These are phyloP conservation scores for Agrenia bidenticulata DNA, from an alignment of 2,888 invertebrate genomes.

Conservation along the genomic window DNA sequence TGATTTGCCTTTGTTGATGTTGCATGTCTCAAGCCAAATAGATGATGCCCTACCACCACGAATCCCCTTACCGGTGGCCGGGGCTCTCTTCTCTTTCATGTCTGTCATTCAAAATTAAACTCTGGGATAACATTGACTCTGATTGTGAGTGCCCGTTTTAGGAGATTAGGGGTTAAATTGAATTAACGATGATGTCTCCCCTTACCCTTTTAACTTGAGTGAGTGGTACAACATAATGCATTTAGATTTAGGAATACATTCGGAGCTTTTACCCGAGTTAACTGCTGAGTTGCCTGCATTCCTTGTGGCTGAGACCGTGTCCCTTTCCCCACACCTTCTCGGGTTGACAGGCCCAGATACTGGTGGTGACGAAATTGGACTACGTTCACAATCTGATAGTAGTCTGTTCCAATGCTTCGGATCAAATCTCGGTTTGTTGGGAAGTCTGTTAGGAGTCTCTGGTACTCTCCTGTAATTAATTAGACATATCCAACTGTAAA, in stretches of 20 bases:
- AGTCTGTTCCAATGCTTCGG: constrained; percentile 84
- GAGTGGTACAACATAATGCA: background rate
- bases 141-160: constrained; percentile 6
- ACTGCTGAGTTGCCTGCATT: constrained; percentile 50
- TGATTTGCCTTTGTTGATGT: constrained; percentile 33
- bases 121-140: background rate
- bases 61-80: background rate
- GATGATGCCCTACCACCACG: background rate
- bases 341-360: constrained; percentile 69
- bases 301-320: constrained; percentile 50
- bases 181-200: constrained; percentile 14
- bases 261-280: constrained; percentile 40
- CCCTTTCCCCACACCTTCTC: constrained; percentile 49
- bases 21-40: constrained; percentile 16
- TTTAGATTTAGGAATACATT: too few species aligned
- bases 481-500: too few species aligned
- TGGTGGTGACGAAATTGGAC: constrained; percentile 92
- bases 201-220: constrained; percentile 6
- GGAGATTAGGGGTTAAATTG: constrained; percentile 16
- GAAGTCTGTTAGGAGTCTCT: constrained; percentile 84
- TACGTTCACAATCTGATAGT: constrained; percentile 78
- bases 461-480: constrained; percentile 76
- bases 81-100: background rate
- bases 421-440: constrained; percentile 90
- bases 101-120: background rate